These are phyloP conservation scores for Nannoperca obscura DNA, from an alignment of 2,797 vertebrate genomes.

Conservation along the genomic window DNA sequence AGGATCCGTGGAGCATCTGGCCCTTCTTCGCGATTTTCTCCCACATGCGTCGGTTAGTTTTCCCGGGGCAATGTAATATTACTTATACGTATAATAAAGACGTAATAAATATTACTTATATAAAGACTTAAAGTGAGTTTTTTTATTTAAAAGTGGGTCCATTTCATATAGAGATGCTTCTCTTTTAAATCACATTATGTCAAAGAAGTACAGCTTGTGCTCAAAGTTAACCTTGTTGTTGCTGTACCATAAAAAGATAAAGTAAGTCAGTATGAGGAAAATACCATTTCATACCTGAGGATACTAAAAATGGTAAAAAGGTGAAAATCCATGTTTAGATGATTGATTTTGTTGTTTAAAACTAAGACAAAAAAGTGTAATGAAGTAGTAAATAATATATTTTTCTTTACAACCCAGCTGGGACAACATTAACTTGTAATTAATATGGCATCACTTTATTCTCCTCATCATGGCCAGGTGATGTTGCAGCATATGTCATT, in stretches of 20 bases:
- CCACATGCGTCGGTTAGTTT: neutral
- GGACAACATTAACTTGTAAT: neutral
- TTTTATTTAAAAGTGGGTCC: neutral
- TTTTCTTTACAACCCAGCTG: neutral
- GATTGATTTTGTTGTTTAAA: neutral
- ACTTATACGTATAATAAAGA: neutral
- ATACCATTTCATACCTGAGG: neutral
- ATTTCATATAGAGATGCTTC: neutral
- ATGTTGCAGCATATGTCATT: too few species aligned
- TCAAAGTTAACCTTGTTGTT: neutral
- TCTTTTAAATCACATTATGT: conserved; percentile 4
- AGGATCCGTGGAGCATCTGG: too few species aligned
- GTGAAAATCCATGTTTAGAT: neutral
- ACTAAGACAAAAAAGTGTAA: neutral
- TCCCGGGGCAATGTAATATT: neutral
- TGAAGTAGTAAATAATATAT: too few species aligned
- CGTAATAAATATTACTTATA: too few species aligned
- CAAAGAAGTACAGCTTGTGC: neutral
- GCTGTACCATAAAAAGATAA: neutral
- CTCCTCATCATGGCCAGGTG: neutral
- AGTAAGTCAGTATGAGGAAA: neutral
- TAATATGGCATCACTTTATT: neutral
- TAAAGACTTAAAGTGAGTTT: too few species aligned
- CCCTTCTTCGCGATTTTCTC: too few species aligned
- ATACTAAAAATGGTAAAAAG: neutral